Base-by-base conservation (phyloP, 2,888 invertebrate species). In the Dusona sp. region DNA sequence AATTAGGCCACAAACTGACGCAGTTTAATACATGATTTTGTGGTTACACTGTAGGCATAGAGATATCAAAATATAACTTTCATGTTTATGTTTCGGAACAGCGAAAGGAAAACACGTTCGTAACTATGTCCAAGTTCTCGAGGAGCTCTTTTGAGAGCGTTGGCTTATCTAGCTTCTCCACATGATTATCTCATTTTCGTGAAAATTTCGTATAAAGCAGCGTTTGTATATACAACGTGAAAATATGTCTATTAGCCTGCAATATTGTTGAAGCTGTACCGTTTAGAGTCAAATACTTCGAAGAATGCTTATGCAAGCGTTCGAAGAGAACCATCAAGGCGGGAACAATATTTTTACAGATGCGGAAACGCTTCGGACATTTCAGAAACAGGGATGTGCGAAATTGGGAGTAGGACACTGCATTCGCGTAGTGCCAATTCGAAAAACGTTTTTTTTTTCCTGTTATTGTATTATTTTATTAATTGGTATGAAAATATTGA, bases 311-410 rank as follows among this genome's bases (percentile, higher is more conserved):
- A 13, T 13, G 13, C 25, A n/a, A n/a, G n/a, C 13, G 25, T 13
- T 57, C 13, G 57, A 57, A 29, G 25, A 4, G 13, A 57, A 4
- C 3, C 25, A 0, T 11, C 29, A 16, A 16, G 61, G 61, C 29
- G 29, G 61, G 29, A 61, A 61, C 61, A 29, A 29, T 61, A 16
- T 61, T 61, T 29, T 61, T 61, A 13, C 29, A 61, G 61, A 61
- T 61, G 61, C 29, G 29, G 13, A 16, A 29, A 16, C 13, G 13
- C 29, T 29, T 61, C 16, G 29, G 9, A 61, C 16, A 29, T 61
- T 61, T 61, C 16, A 16, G 25, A 16, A 16, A 61, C 3, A 16
- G 29, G 2, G 57, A 25, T 25, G 11, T 11, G 29, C 29, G 61
- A 29, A 16, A 16, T 16, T 61, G 6, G 1, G 29, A 16, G 29